These are phyloP conservation scores for Campylomormyrus numenius DNA, from an alignment of 2,113 vertebrate species.

Conservation along the genomic window DNA sequence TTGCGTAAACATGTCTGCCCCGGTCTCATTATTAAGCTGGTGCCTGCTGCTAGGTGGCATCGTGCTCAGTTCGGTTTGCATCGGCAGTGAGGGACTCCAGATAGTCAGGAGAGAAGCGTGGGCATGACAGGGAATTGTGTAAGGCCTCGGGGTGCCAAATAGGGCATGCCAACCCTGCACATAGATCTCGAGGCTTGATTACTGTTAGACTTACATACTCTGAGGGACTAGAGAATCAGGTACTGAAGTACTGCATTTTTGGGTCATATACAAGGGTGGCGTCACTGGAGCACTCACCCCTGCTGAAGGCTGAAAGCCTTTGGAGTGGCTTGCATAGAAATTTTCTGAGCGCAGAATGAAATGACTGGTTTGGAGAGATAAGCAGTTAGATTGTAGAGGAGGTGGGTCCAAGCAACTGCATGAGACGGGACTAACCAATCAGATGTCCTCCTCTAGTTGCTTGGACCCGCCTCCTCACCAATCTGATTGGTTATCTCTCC, in stretches of 20 bases:
- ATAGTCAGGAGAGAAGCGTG: not conserved
- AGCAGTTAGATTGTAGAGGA: too few relatives aligned
- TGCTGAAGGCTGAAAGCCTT: not conserved
- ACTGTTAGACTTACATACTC: not conserved
- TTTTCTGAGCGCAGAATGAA: too few relatives aligned
- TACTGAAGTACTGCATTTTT: not conserved
- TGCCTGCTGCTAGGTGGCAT: not conserved
- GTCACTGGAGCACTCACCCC: not conserved
- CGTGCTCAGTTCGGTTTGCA: not conserved
- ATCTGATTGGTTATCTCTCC: too few relatives aligned
- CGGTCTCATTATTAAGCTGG: not conserved
- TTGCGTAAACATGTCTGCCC: not conserved
- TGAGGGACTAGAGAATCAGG: not conserved
- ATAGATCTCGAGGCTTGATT: not conserved
- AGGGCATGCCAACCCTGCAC: not conserved
- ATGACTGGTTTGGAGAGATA: too few relatives aligned
- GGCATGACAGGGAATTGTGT: not conserved
- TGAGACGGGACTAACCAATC: too few relatives aligned
- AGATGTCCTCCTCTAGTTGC: not conserved
- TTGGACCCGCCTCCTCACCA: too few relatives aligned
- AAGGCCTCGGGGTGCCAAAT: not conserved
- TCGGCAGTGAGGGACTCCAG: not conserved
- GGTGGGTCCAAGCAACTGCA: too few relatives aligned
- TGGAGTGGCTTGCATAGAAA: too few relatives aligned
- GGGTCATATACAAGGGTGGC: not conserved